Conservation (phyloP, 2,888 invertebrate genomes). For the Volucella inanis region DNA sequence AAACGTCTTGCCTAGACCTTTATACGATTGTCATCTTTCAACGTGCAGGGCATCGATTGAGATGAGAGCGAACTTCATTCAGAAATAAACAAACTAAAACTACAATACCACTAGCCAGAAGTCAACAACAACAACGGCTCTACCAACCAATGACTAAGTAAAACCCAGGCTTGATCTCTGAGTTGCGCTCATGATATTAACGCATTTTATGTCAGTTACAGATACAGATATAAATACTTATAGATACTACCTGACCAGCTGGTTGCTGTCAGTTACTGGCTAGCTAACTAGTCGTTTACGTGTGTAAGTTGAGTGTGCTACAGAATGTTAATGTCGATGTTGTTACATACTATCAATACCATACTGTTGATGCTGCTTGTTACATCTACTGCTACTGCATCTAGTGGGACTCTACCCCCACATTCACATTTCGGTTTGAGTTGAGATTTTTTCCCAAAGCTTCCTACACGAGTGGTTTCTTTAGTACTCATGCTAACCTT, state of each 20-base stretch:
- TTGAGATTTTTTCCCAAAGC: not conserved
- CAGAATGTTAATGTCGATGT: not conserved
- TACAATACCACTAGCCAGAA: not conserved
- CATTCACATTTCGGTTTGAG: conserved; percentile 24
- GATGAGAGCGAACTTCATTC: conserved; percentile 70
- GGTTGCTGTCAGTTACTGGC: conserved; percentile 8
- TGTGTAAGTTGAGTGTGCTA: conserved; percentile 27
- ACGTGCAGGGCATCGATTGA: conserved; percentile 60
- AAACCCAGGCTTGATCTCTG: conserved; percentile 66
- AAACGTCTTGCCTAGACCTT: conserved; percentile 68
- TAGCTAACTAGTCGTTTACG: conserved; percentile 16
- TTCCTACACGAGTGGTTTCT: conserved; percentile 1
- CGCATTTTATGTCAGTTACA: conserved; percentile 45
- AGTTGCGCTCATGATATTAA: conserved; percentile 62
- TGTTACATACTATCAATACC: too few species aligned
- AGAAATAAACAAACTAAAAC: conserved; percentile 33
- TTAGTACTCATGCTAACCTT: conserved; percentile 25
- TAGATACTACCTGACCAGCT: conserved; percentile 14
- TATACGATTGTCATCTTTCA: conserved; percentile 71
- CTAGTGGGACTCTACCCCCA: not conserved
- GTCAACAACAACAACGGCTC: conserved; percentile 31
- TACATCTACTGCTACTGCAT: too few species aligned
- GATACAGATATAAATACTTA: conserved; percentile 43
- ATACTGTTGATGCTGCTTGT: too few species aligned
- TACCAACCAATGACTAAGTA: conserved; percentile 30